Base-by-base conservation (phyloP, 1,140 invertebrate genomes). In the Brachionus calyciflorus region DNA sequence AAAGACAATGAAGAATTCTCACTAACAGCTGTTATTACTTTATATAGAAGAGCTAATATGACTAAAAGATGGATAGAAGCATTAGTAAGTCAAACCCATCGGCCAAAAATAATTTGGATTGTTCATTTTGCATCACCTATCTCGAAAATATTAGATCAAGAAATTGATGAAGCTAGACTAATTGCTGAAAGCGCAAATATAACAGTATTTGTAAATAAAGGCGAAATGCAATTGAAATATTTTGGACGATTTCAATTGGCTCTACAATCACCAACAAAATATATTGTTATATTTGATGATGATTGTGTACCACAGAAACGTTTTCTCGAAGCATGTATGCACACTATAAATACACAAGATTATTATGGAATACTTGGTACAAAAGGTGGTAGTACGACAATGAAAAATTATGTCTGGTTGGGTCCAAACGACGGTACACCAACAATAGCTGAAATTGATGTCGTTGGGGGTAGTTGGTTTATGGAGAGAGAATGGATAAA, bases 191-290 rank as follows among this genome's bases (percentile, higher is more conserved):
- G 28, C 40, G 30, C 40, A 14, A 37, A 33, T 17, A 33, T 17
- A 37, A 7, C 33, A n/a, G 21, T 63, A 17, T 63, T 37, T 21
- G 33, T 17, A 1, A 63, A 40, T n/a, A 63, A 10, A 40, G 57
- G 57, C 19, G 55, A 60, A 14, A 60, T 60, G 55, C 55, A 60
- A 60, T 17, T 60, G 2, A 60, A 60, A 37, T 60, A 60, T 37
- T 60, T 60, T 60, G 55, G 55, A 60, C 26, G 55, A 60, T 60
- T 60, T 40, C 55, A 60, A 37, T 30, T 60, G 5, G 55, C 55
- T n/a, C 12, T 60, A 17, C 55, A 60, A 37, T 3, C 9, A 14
- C 28, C 19, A 9, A 60, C 55, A 2, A 60, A 37, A n/a, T 60
- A 37, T 37, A 30, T 60, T 6, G 55, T 60, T 37, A 17, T 60